These are phyloP conservation scores for Clytia hemisphaerica DNA, from an alignment of 30 jellyfish, hydroid and myxozoan genomes.

Conservation along the genomic window DNA sequence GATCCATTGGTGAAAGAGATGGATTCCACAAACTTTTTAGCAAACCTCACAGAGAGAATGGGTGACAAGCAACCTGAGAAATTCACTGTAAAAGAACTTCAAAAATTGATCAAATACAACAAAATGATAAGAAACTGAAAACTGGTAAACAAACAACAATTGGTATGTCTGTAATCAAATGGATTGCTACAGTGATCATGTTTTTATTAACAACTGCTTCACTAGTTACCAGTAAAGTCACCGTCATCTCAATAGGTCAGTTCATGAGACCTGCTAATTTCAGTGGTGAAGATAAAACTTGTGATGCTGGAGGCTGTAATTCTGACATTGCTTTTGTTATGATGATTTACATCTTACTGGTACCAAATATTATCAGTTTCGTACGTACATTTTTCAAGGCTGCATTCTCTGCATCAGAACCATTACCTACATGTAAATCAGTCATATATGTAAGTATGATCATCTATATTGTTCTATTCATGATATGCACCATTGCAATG, in stretches of 20 bases:
- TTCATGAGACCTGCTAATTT: conserved; percentile 5
- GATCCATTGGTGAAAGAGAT: too few relatives aligned
- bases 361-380: conserved; percentile 58
- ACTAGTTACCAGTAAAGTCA: conserved; percentile 45
- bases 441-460: conserved; percentile 29
- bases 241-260: conserved; percentile 51
- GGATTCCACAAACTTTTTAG: too few relatives aligned
- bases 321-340: conserved; percentile 42
- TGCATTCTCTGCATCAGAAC: conserved; percentile 43
- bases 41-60: too few relatives aligned
- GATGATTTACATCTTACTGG: conserved; percentile 47
- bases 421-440: conserved; percentile 60
- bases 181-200: conserved; percentile 39
- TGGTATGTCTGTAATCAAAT: conserved; percentile 26
- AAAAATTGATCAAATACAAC: conserved; percentile 43
- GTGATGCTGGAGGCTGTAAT: neutral
- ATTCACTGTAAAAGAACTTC: conserved; percentile 40
- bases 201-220: conserved; percentile 18
- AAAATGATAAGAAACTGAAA: conserved; percentile 9
- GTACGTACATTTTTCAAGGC: conserved; percentile 31
- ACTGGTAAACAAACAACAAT: conserved; percentile 31
- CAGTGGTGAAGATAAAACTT: neutral
- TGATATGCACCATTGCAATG: too few relatives aligned
- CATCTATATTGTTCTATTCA: too few relatives aligned
- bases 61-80: neutral